Conservation (phyloP, 2,797 vertebrate species). For the Enoplosus armatus region DNA sequence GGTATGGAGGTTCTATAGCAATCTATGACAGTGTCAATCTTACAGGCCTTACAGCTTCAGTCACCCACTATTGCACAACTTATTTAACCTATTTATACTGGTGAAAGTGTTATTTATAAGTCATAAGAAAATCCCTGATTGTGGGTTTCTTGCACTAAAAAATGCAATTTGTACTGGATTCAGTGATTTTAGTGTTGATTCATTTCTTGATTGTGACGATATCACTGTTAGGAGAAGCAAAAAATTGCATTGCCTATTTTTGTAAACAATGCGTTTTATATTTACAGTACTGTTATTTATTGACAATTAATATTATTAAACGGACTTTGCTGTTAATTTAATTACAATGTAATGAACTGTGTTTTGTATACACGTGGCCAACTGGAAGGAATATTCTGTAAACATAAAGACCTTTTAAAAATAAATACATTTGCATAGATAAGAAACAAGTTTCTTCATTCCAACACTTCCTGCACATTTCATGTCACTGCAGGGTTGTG, state of each 20-base stretch:
- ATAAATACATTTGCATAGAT: not conserved
- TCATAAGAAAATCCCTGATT: not conserved
- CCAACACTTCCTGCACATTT: not conserved
- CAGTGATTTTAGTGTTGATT: not conserved
- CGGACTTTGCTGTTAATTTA: not conserved
- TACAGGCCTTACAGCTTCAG: not conserved
- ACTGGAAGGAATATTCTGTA: not conserved
- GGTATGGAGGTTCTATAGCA: not conserved
- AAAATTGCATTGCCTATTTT: not conserved
- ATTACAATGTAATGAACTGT: not conserved
- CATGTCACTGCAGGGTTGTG: not conserved
- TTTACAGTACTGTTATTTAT: constrained; percentile 37
- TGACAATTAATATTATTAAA: not conserved
- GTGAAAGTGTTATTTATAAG: constrained; percentile 60
- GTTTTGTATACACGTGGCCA: not conserved
- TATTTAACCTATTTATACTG: constrained; percentile 74
- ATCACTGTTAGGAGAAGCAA: not conserved
- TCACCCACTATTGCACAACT: not conserved
- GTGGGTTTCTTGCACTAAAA: constrained; percentile 4
- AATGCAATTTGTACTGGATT: not conserved
- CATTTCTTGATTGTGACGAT: not conserved
- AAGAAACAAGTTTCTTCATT: not conserved
- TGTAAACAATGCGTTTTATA: not conserved
- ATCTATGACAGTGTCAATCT: not conserved
- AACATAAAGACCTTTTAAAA: constrained; percentile 31